Conservation (phyloP, 2,113 vertebrate species). For the Leiothrix lutea region DNA sequence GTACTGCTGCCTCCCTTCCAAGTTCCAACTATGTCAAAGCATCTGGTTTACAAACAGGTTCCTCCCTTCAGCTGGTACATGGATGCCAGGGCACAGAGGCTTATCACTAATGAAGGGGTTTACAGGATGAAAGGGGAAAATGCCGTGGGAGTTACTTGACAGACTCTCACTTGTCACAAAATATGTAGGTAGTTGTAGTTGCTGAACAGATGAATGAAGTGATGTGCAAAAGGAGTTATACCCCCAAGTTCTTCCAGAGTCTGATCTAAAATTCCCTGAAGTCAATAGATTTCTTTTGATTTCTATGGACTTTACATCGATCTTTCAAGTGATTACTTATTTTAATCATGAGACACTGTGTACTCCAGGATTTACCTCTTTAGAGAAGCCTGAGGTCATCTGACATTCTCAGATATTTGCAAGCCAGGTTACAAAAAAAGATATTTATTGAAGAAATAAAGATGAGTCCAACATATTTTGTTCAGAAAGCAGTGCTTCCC, state of each 20-base stretch:
- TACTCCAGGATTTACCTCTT: neutral
- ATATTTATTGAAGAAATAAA: neutral
- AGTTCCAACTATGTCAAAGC: neutral
- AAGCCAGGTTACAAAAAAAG: neutral
- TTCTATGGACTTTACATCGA: neutral
- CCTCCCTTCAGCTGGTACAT: constrained; percentile 13
- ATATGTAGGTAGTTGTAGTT: neutral
- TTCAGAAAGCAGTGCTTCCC: neutral
- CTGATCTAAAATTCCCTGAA: neutral
- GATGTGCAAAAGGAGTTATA: constrained; percentile 14
- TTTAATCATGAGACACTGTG: neutral
- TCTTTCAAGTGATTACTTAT: neutral
- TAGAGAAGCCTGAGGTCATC: neutral
- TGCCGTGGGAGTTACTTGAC: constrained; percentile 13
- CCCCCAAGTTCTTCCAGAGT: neutral
- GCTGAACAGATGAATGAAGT: constrained; percentile 47
- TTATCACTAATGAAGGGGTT: constrained; percentile 23
- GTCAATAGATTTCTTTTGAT: constrained; percentile 2
- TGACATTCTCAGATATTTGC: neutral
- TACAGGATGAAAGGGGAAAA: constrained; percentile 43
- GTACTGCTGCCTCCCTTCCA: constrained; percentile 37
- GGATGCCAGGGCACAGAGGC: neutral
- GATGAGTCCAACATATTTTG: neutral
- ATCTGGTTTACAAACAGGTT: constrained; percentile 63
- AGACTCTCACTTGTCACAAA: constrained; percentile 15